Percentiles rank a stretch among this genome's conserved stretches.
Conservation (phyloP, 2,888 invertebrate genomes). For the Lepidocyrtoides sp. region DNA sequence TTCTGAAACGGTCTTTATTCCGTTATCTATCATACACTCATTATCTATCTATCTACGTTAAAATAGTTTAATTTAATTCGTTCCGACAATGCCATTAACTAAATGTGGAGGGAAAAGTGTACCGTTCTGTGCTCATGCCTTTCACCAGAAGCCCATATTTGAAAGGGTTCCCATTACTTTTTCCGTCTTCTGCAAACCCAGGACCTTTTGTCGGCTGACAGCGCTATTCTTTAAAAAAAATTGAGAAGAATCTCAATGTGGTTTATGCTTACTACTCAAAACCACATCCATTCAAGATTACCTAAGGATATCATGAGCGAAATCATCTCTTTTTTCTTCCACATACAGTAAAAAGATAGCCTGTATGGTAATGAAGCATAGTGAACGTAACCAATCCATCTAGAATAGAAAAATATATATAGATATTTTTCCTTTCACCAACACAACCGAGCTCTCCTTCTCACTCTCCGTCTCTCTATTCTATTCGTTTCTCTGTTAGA, state of each 20-base stretch:
- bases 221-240: background rate
- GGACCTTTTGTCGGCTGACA: background rate
- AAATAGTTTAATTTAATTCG: constrained; percentile 3
- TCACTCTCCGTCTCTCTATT: background rate
- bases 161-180: background rate
- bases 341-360: background rate
- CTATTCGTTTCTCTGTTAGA: background rate
- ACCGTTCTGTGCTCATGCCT: background rate
- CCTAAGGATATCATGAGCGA: constrained; percentile 21
- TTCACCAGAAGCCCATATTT: background rate
- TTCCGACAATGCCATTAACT: background rate
- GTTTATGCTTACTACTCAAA: background rate
- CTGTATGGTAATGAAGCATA: background rate
- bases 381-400: constrained; percentile 12
- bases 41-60: too few relatives aligned
- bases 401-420: background rate
- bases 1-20: too few relatives aligned
- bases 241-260: constrained; percentile 5
- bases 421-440: constrained; percentile 15
- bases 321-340: constrained; percentile 23
- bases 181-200: background rate
- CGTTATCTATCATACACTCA: too few relatives aligned
- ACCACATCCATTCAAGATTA: constrained; percentile 19
- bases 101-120: background rate
- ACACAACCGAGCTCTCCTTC: constrained; percentile 24